Conservation (phyloP, 1,140 invertebrate genomes). For the Delia radicum region DNA sequence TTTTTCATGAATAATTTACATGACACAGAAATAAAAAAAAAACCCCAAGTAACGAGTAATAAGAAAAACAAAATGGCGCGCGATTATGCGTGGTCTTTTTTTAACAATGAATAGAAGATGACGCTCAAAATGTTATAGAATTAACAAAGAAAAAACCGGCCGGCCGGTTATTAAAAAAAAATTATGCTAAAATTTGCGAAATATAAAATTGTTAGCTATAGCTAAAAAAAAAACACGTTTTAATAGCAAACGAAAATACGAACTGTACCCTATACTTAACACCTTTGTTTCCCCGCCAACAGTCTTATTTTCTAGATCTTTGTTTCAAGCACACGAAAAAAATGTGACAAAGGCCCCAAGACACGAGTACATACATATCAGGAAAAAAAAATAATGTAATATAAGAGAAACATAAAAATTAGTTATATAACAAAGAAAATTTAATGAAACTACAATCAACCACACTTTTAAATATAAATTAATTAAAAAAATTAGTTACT, state of each 20-base stretch:
- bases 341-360: not conserved
- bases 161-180: not conserved
- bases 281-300: not conserved
- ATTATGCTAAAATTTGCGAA: no score
- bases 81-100: not conserved
- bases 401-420: no score
- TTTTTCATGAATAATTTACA: slow-evolving; percentile 6
- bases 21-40: not conserved
- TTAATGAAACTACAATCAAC: not conserved
- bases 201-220: not conserved
- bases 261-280: not conserved
- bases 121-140: not conserved
- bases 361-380: no score
- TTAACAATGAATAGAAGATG: not conserved
- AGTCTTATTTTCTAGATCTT: not conserved
- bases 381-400: not conserved
- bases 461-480: no score
- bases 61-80: slow-evolving; percentile 25
- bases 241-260: not conserved
- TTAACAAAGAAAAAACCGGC: not conserved
- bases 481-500: not conserved
- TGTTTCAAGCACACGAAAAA: not conserved
- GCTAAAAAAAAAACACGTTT: not conserved
- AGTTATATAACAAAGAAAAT: not conserved
- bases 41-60: not conserved